These are phyloP conservation scores for Myiozetetes cayanensis DNA, from an alignment of 2,113 vertebrate species.

Conservation along the genomic window DNA sequence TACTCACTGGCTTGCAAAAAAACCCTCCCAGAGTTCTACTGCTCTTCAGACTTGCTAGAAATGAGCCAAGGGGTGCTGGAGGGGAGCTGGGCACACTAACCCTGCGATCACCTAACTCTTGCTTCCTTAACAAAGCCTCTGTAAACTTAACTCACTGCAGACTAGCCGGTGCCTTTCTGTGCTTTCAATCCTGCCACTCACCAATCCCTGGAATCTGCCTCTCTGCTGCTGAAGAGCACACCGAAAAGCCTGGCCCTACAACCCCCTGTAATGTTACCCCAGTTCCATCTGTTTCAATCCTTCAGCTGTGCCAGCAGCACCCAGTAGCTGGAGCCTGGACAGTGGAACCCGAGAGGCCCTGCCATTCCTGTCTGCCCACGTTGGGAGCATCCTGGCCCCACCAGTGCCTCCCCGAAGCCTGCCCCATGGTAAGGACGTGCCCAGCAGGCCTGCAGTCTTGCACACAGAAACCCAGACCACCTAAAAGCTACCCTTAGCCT, in stretches of 20 bases:
- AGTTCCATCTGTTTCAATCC: conserved; percentile 73
- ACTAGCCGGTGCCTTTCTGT: not conserved
- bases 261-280: conserved; percentile 17
- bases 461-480: not conserved
- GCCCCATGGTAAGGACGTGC: conserved; percentile 82
- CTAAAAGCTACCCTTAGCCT: not conserved
- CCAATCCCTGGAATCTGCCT: not conserved
- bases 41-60: not conserved
- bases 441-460: conserved; percentile 46
- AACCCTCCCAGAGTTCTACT: not conserved
- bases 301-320: conserved; percentile 84
- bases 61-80: not conserved
- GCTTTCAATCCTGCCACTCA: not conserved
- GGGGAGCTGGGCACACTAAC: conserved; percentile 20
- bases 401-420: conserved; percentile 88
- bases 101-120: not conserved
- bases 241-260: not conserved
- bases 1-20: not conserved
- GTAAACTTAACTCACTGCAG: not conserved
- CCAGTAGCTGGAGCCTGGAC: conserved; percentile 92
- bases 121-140: conserved; percentile 14
- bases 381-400: conserved; percentile 82
- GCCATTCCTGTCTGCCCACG: conserved; percentile 86
- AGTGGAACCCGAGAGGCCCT: conserved; percentile 88
- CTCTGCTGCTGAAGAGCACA: not conserved